Evolutionary conservation across 2,888 invertebrate species (phyloP).

Genomic region (Apamea epomidion): DNA sequence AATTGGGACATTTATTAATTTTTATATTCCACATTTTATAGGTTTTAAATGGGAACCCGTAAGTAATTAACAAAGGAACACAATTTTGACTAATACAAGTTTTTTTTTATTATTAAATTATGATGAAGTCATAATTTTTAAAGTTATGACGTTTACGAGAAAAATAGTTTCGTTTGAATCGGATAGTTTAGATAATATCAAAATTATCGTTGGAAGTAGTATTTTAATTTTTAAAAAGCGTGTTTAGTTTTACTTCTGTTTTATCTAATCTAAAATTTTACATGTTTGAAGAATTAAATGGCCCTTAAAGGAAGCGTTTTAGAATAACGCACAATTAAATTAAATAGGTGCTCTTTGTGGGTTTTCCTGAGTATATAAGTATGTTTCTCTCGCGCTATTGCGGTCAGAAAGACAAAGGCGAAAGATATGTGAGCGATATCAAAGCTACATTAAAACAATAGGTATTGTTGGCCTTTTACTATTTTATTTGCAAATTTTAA

Average conservation of each 20-base stretch:
- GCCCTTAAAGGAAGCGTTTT: slow-evolving; percentile 29
- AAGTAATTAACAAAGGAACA: slow-evolving; percentile 62
- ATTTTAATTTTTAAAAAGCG: slow-evolving; percentile 20
- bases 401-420: slow-evolving; percentile 30
- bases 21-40: slow-evolving; percentile 66
- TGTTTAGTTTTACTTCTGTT: slow-evolving; percentile 29
- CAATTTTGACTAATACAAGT: slow-evolving; percentile 41
- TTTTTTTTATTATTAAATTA: slow-evolving; percentile 27
- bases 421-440: slow-evolving; percentile 25
- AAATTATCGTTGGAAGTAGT: slow-evolving; percentile 21
- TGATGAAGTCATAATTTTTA: slow-evolving; percentile 58
- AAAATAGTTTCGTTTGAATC: slow-evolving; percentile 51
- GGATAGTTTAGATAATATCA: slow-evolving; percentile 56
- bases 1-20: slow-evolving; percentile 64
- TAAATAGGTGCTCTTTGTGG: slow-evolving; percentile 24
- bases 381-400: slow-evolving; percentile 11
- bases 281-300: slow-evolving; percentile 58
- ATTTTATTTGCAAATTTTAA: background rate
- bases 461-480: slow-evolving; percentile 19
- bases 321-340: slow-evolving; percentile 56
- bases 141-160: slow-evolving; percentile 60
- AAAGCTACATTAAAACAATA: slow-evolving; percentile 23
- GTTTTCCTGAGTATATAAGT: slow-evolving; percentile 44
- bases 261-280: slow-evolving; percentile 44
- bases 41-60: slow-evolving; percentile 65